phyloP scores from a whole-genome alignment of 35 echinoderm and acorn worm species.

The Ophioderma brevispina region DNA sequence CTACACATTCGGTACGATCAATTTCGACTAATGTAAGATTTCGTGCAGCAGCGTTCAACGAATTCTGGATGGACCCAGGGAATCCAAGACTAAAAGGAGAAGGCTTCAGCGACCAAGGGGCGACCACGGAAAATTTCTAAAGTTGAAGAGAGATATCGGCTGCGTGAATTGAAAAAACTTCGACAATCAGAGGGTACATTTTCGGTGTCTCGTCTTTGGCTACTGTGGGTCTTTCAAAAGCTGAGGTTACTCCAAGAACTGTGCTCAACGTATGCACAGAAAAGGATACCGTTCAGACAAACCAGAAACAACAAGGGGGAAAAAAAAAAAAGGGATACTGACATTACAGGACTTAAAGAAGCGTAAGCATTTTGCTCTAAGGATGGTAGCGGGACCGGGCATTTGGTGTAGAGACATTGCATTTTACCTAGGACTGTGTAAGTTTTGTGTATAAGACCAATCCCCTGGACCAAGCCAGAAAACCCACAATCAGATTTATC shows the following conservation, averaged over 20 bases:
- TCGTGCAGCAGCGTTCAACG: neutral
- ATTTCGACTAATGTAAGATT: neutral
- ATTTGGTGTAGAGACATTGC: slow-evolving; percentile 8
- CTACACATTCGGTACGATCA: neutral
- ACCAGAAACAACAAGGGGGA: too few relatives aligned
- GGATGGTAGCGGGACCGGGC: neutral
- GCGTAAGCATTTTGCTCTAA: slow-evolving; percentile 8
- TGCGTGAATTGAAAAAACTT: neutral
- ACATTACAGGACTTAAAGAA: slow-evolving; percentile 6
- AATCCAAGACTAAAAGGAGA: neutral
- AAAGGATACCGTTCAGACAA: neutral
- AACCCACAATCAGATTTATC: neutral
- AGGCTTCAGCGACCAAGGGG: neutral
- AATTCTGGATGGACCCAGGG: neutral
- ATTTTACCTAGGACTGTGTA: slow-evolving; percentile 40
- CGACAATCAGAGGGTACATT: neutral
- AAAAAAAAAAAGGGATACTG: slow-evolving; percentile 44
- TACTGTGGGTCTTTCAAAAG: neutral
- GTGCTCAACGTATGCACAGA: neutral
- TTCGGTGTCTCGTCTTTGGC: neutral
- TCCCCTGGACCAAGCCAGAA: slow-evolving; percentile 36
- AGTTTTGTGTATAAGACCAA: slow-evolving; percentile 39
- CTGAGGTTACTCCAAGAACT: neutral
- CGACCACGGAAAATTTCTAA: neutral
- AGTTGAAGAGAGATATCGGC: neutral